These are phyloP conservation scores for Erythrocebus patas DNA, from an alignment of 2,113 vertebrate species.

Conservation along the genomic window DNA sequence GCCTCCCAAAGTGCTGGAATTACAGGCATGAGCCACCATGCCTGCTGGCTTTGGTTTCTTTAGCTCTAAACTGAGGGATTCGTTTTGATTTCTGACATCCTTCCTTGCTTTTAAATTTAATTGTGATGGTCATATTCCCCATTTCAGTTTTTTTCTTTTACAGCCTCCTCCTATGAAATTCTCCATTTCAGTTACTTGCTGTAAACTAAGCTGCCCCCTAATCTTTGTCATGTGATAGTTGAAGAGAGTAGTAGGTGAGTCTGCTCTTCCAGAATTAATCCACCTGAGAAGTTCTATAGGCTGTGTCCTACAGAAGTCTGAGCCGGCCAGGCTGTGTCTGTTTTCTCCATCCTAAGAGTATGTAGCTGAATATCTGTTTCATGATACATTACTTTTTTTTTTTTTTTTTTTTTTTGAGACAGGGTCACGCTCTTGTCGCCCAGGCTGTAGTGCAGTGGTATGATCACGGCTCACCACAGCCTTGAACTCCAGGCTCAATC, in stretches of 20 bases:
- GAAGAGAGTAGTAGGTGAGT: not conserved
- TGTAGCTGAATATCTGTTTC: not conserved
- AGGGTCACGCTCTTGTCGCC: too few species aligned
- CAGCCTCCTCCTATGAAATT: not conserved
- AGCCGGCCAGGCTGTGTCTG: not conserved
- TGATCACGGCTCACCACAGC: too few species aligned
- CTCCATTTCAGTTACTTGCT: not conserved
- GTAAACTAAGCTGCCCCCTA: not conserved
- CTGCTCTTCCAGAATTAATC: not conserved
- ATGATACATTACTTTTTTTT: not conserved
- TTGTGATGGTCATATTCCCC: not conserved
- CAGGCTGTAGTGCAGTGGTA: too few species aligned
- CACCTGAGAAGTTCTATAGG: not conserved
- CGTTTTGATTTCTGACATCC: slow-evolving; percentile 8
- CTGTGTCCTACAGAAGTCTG: not conserved
- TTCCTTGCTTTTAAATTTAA: slow-evolving; percentile 32
- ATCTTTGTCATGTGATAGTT: not conserved
- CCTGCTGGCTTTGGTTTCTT: not conserved
- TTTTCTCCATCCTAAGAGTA: not conserved
- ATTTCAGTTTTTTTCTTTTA: too few species aligned
- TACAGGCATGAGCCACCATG: too few species aligned
- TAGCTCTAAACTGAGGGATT: not conserved
- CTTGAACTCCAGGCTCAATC: too few species aligned
- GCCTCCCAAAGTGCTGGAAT: too few species aligned
- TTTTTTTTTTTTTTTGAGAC: too few species aligned